Evolutionary conservation across 2,113 vertebrate species (phyloP).

Genomic region (Rallus limicola): DNA sequence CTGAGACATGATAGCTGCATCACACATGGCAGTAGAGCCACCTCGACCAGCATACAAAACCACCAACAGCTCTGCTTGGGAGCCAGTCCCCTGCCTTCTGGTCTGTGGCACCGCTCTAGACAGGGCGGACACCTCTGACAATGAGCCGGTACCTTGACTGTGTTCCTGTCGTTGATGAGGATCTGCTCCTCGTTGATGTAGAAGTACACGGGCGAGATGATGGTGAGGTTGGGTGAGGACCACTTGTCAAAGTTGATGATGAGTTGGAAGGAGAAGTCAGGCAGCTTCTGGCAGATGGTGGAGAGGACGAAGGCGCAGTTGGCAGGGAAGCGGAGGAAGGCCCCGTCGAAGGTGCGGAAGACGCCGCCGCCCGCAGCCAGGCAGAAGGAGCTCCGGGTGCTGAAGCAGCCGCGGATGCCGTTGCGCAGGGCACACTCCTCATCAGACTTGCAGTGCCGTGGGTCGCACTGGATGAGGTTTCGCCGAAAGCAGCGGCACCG

Average conservation of each 20-base stretch:
- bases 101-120: accelerated
- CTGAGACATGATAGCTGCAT: accelerated
- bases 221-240: constrained; percentile 93
- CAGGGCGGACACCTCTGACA: accelerated
- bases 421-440: constrained; percentile 89
- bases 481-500: constrained; percentile 96
- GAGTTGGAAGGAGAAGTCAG: constrained; percentile 97
- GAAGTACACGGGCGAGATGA: constrained; percentile 95
- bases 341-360: constrained; percentile 95
- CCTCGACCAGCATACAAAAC: accelerated
- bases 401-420: constrained; percentile 90
- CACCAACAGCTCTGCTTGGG: accelerated
- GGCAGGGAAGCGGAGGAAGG: constrained; percentile 93
- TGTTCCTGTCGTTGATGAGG: constrained; percentile 90
- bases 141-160: constrained; percentile 83
- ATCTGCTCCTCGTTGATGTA: constrained; percentile 99
- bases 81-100: accelerated
- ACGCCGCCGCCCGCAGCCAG: constrained; percentile 90
- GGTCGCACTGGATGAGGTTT: constrained; percentile 97
- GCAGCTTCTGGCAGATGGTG: constrained; percentile 97
- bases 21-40: background rate
- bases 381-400: constrained; percentile 88
- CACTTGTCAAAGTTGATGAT: constrained; percentile 99
- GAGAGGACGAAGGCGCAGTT: constrained; percentile 97
- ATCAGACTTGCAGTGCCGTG: constrained; percentile 90